Conservation (phyloP, 2,888 invertebrate species). For the Strigamia crassipes region DNA sequence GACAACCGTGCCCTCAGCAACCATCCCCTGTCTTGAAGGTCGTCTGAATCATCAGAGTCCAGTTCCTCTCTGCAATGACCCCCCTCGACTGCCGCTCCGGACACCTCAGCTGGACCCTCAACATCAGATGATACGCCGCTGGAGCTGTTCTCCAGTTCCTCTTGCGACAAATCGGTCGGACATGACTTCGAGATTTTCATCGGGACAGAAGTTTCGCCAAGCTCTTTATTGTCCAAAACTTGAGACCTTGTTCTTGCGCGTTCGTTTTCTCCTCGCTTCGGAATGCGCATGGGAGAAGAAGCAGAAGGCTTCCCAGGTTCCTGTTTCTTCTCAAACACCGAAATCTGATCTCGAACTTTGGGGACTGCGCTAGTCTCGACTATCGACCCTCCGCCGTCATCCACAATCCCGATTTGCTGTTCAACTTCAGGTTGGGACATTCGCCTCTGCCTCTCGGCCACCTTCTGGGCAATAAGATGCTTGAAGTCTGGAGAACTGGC, state of each 20-base stretch:
- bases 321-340: constrained; percentile 50
- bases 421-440: constrained; percentile 48
- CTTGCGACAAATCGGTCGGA: constrained; percentile 75
- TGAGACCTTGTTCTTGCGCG: constrained; percentile 53
- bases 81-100: background rate
- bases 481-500: constrained; percentile 51
- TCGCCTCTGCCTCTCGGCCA: constrained; percentile 53
- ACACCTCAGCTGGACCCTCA: constrained; percentile 48
- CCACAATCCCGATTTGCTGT: background rate
- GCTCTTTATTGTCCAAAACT: constrained; percentile 53
- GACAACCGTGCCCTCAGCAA: constrained; percentile 48
- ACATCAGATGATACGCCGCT: constrained; percentile 60
- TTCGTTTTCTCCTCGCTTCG: constrained; percentile 51
- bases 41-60: constrained; percentile 44
- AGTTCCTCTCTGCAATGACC: constrained; percentile 38
- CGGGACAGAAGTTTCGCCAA: constrained; percentile 61
- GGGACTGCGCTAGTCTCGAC: constrained; percentile 44
- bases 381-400: background rate
- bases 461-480: constrained; percentile 54
- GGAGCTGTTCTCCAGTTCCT: constrained; percentile 84
- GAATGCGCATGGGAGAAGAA: constrained; percentile 51
- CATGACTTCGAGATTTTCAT: constrained; percentile 85
- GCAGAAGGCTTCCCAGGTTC: constrained; percentile 47
- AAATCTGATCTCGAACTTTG: constrained; percentile 50
- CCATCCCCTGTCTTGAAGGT: constrained; percentile 45